Conservation (phyloP, 2,797 vertebrate species). For the Micropoecilia bifurca region DNA sequence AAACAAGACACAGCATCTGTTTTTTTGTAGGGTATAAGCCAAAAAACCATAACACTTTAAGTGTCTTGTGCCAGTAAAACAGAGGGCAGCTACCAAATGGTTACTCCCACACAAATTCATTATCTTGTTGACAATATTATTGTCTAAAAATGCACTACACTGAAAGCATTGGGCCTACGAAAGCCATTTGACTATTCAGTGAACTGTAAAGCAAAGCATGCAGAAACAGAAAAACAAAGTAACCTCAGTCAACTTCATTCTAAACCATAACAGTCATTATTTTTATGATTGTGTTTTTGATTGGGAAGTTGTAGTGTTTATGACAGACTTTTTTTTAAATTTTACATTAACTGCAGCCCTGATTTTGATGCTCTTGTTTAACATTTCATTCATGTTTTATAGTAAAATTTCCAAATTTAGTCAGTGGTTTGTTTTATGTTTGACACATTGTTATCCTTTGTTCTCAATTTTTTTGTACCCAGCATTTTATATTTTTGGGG, state of each 20-base stretch:
- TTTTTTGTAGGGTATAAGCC: neutral
- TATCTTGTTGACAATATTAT: neutral
- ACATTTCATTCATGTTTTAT: neutral
- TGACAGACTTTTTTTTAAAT: neutral
- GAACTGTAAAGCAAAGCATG: neutral
- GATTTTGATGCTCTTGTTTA: neutral
- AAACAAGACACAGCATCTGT: neutral
- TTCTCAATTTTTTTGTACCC: neutral
- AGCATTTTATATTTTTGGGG: neutral
- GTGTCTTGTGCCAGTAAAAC: neutral
- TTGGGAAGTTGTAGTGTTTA: neutral
- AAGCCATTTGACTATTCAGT: neutral
- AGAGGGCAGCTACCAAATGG: neutral
- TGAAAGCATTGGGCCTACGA: neutral
- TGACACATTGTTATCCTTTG: neutral
- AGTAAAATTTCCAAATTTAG: neutral
- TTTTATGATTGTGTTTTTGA: neutral
- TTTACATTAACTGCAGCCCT: neutral
- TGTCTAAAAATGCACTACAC: neutral
- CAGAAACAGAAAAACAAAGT: neutral
- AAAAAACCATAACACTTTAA: neutral
- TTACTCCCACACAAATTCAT: slow-evolving; percentile 1
- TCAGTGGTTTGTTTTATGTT: neutral
- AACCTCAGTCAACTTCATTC: neutral
- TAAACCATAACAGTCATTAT: neutral